Conservation (phyloP, 2,888 invertebrate species). For the Pherbina coryleti region DNA sequence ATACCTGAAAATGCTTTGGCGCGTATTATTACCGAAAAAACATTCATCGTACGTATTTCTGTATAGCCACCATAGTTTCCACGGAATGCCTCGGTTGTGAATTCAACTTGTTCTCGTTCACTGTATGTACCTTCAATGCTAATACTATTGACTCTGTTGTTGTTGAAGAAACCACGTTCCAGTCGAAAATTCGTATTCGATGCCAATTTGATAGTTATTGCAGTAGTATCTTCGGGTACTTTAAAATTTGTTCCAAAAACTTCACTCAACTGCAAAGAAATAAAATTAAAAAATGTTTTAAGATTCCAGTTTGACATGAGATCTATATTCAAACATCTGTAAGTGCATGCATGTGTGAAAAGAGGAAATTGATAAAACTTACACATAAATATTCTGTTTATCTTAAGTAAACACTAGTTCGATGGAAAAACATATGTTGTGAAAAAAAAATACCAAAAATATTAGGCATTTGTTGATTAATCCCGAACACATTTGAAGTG, state of each 20-base stretch:
- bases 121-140: constrained; percentile 57
- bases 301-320: background rate
- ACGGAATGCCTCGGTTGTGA: constrained; percentile 59
- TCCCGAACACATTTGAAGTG: background rate
- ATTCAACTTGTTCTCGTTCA: constrained; percentile 62
- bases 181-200: constrained; percentile 56
- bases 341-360: background rate
- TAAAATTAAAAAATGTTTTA: constrained; percentile 2
- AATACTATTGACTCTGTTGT: constrained; percentile 62
- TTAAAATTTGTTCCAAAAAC: constrained; percentile 58
- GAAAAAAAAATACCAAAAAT: background rate
- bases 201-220: constrained; percentile 58
- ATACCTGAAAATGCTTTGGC: constrained; percentile 63
- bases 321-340: background rate
- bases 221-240: constrained; percentile 57
- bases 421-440: background rate
- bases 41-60: constrained; percentile 61
- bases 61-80: constrained; percentile 63
- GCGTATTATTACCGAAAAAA: constrained; percentile 60
- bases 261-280: constrained; percentile 54
- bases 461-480: background rate
- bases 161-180: constrained; percentile 58
- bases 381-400: background rate
- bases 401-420: background rate
- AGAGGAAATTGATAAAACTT: constrained; percentile 17